Evolutionary conservation across 2,888 invertebrate species (phyloP).

Genomic region (Eurois occulta): DNA sequence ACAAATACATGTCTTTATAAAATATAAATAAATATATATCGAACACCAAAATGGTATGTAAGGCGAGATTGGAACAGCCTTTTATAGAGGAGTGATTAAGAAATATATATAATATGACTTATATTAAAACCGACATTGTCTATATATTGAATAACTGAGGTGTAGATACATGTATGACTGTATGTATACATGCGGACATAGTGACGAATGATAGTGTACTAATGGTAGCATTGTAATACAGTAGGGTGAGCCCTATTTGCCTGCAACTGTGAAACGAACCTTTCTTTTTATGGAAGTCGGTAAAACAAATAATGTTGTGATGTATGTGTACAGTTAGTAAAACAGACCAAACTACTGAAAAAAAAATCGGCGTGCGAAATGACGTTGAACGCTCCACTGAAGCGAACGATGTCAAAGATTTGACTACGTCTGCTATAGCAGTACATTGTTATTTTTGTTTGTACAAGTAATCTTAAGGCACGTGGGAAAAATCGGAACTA

Average conservation of each 20-base stretch:
- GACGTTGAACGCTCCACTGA: neutral
- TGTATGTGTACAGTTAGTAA: neutral
- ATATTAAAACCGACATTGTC: slow-evolving; percentile 1
- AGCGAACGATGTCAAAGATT: neutral
- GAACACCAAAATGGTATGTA: slow-evolving; percentile 11
- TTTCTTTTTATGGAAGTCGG: slow-evolving; percentile 3
- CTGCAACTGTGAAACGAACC: slow-evolving; percentile 22
- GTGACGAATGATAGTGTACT: slow-evolving; percentile 23
- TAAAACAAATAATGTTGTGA: neutral
- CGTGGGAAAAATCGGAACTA: too few species aligned
- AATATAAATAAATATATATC: slow-evolving; percentile 12
- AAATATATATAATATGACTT: neutral
- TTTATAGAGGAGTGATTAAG: slow-evolving; percentile 20
- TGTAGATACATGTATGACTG: slow-evolving; percentile 10
- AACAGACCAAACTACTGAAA: too few species aligned
- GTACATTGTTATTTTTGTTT: neutral
- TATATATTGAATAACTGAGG: slow-evolving; percentile 16
- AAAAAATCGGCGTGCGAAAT: neutral
- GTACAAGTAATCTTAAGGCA: neutral
- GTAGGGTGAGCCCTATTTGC: slow-evolving; percentile 39
- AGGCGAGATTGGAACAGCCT: slow-evolving; percentile 14
- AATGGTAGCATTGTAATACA: slow-evolving; percentile 18
- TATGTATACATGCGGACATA: neutral
- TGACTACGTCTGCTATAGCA: neutral
- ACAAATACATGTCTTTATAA: slow-evolving; percentile 54